Evolutionary conservation across 2,888 invertebrate species (phyloP), one percentile per base, ranked within the genome.

Genomic region (Lymantria dispar): DNA sequence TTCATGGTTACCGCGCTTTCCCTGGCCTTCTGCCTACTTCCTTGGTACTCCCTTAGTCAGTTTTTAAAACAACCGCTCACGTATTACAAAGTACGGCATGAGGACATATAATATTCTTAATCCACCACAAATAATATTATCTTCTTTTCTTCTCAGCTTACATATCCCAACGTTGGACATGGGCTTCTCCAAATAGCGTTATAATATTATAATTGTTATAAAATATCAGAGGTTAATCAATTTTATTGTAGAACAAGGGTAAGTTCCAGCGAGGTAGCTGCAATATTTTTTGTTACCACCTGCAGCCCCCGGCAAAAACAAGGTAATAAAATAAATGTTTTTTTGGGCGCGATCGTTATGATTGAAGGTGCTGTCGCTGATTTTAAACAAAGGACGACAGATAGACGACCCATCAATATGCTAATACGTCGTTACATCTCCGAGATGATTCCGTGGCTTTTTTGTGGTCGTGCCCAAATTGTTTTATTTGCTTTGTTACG

Each of bases 361-460:
- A 90, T 90, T 86, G 88, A 89, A 84, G 76, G 83, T 74, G 73
- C 78, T 87, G 88, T 87, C 90, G 90, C 88, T 87, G 90, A 89
- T 89, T 90, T 83, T 84, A 83, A 87, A 90, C 90, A 90, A 90
- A 90, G 86, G 68, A 64, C 74, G 77, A 77, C 77, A 83, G 88
- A 89, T 88, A 86, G 79, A 76, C 70, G 78, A 68, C 72, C 78
- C 83, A 88, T 90, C 90, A 88, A 90, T 89, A 90, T 91, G 90
- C 76, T 91, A 91, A 91, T 91, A 77, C 76, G 64, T 67, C 65
- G 74, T 70, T 78, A 74, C 78, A 78, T 76, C 76, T 76, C 78
- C 70, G 75, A 77, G 77, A 74, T 76, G 78, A 76, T 70, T 76
- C 74, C 69, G 66, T 64, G 56, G 60, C 47, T 80, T 86, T 88